Evolutionary conservation across 2,113 vertebrate species (phyloP), one percentile per base, ranked within the genome.

Genomic region (Alces alces): DNA sequence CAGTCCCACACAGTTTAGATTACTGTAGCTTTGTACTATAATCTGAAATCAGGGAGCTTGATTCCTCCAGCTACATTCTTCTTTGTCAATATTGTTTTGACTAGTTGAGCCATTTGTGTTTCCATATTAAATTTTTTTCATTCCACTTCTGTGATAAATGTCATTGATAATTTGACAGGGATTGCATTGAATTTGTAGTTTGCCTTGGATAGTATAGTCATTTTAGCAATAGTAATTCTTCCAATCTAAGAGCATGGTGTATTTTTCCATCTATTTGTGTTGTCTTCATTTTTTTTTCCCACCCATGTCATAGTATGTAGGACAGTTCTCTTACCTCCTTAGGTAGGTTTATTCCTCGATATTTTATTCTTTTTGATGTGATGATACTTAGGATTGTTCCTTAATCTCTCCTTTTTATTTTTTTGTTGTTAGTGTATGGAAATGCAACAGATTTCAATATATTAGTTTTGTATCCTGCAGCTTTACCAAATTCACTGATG

Each of bases 301-400:
- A 80, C 5, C 28, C 3, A 1, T 43, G 15, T 50, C 16, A 19
- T 33, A 30, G 8, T 79, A 17, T 19, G 8, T 30, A 47, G 15
- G 28, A 50, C 45, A 80, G 27, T 4, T 80, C 78, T 33, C 28
- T 80, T 80, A 30, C 30, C 16, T 50, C 78, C 78, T 50, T 50
- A 36, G n/a, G 17, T 36, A 36, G 16, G 8, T 36, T 50, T 50
- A 45, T 21, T 33, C 9, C 27, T 47, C 0, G 0, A 1, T 80
- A 80, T 80, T 80, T 80, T 50, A 50, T 80, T 80, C 4, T 30
- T 47, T 47, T 47, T 79, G 4, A 10, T 79, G 45, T 17, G 15
- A 47, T 79, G 15, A 28, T 79, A 47, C 28, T 47, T 79, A 28
- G 76, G 76, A 19, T 79, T 79, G 8, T 79, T 79, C 43, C 27